Evolutionary conservation across 2,888 invertebrate species (phyloP).

Genomic region (Nemotelus pantherinus): DNA sequence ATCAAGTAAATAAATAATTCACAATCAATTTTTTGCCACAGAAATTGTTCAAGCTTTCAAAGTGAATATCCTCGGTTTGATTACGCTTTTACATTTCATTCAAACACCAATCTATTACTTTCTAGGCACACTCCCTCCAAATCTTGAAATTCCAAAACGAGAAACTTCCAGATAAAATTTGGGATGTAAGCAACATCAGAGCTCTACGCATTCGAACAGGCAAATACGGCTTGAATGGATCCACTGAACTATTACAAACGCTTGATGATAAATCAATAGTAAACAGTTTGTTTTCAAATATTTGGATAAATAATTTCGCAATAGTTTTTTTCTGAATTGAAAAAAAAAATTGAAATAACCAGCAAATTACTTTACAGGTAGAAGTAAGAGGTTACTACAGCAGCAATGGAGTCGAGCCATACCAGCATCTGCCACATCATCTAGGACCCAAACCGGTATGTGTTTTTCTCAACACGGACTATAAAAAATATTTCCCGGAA

Average conservation of each 20-base stretch:
- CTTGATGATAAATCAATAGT: constrained; percentile 15
- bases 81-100: too few relatives aligned
- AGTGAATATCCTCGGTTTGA: too few relatives aligned
- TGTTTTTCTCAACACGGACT: constrained; percentile 19
- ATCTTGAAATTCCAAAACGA: neutral
- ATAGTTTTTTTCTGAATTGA: too few relatives aligned
- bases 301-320: neutral
- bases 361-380: neutral
- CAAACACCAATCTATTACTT: too few relatives aligned
- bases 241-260: neutral
- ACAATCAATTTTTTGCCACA: too few relatives aligned
- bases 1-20: too few relatives aligned
- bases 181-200: constrained; percentile 28
- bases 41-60: too few relatives aligned
- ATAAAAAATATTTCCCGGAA: constrained; percentile 28
- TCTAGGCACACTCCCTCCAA: too few relatives aligned
- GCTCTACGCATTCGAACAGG: constrained; percentile 13
- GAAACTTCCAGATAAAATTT: constrained; percentile 24
- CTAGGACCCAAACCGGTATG: neutral
- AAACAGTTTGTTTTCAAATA: neutral
- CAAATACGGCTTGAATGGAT: constrained; percentile 19
- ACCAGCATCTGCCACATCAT: constrained; percentile 1
- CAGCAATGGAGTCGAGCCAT: neutral
- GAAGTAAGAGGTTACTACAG: constrained; percentile 11
- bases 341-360: too few relatives aligned